Conservation (phyloP, 2,888 invertebrate species). For the Ichneumon xanthorius region DNA sequence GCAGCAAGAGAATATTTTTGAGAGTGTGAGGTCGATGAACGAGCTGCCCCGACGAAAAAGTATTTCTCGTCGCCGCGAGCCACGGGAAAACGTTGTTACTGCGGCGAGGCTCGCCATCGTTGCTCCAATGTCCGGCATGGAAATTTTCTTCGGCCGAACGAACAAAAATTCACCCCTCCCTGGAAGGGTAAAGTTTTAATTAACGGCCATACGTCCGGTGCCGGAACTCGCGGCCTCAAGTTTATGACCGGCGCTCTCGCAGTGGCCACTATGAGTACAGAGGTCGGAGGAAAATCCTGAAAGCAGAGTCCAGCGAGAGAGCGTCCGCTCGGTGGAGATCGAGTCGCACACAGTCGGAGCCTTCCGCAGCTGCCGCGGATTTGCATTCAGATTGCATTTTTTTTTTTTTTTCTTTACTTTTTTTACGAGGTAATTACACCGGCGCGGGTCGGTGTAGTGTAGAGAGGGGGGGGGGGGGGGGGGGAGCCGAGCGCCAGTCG, state of each 20-base stretch:
- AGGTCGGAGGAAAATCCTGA: slow-evolving; percentile 60
- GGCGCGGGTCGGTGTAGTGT: slow-evolving; percentile 49
- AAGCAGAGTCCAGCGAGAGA: slow-evolving; percentile 49
- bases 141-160: slow-evolving; percentile 75
- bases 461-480: neutral
- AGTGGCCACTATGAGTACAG: slow-evolving; percentile 27
- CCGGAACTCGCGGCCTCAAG: slow-evolving; percentile 67
- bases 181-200: slow-evolving; percentile 80
- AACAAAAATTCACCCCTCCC: slow-evolving; percentile 35
- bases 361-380: slow-evolving; percentile 80
- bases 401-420: slow-evolving; percentile 59
- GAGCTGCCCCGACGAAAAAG: neutral
- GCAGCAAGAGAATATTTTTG: too few relatives aligned
- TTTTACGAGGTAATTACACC: slow-evolving; percentile 79
- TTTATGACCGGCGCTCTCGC: slow-evolving; percentile 71
- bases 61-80: neutral
- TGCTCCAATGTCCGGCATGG: slow-evolving; percentile 56
- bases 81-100: slow-evolving; percentile 8
- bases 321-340: slow-evolving; percentile 73
- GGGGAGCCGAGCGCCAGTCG: slow-evolving; percentile 9
- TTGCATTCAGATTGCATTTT: slow-evolving; percentile 84
- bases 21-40: too few relatives aligned
- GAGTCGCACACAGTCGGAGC: slow-evolving; percentile 65
- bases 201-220: slow-evolving; percentile 80
- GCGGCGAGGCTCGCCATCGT: neutral